phyloP scores from a whole-genome alignment of 2,888 invertebrate species.

The Cantharis nigra region DNA sequence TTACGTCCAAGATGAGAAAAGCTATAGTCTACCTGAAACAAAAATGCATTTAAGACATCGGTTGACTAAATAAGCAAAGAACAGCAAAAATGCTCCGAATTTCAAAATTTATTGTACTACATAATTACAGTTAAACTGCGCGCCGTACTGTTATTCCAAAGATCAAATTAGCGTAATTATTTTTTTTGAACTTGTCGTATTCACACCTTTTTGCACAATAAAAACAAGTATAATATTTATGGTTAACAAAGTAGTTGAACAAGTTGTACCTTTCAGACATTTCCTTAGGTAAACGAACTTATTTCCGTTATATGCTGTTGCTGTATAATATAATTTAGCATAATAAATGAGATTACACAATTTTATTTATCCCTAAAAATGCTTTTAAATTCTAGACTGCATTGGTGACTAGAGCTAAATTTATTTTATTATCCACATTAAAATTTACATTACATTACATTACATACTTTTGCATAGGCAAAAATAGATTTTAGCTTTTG shows the following conservation, averaged over 20 bases:
- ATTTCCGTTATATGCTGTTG: conserved; percentile 11
- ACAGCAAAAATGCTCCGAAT: neutral
- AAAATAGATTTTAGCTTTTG: too few relatives aligned
- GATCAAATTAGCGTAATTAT: neutral
- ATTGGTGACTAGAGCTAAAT: too few relatives aligned
- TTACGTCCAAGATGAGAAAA: conserved; percentile 44
- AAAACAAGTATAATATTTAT: conserved; percentile 11
- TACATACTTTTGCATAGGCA: too few relatives aligned
- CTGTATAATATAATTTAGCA: neutral
- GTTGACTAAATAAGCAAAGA: neutral
- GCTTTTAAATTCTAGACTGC: too few relatives aligned
- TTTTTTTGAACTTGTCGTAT: neutral
- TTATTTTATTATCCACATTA: too few relatives aligned
- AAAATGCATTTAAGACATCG: neutral
- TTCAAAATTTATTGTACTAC: neutral
- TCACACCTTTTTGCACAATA: conserved; percentile 5
- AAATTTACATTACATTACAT: too few relatives aligned
- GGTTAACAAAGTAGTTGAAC: conserved; percentile 11
- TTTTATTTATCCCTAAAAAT: neutral
- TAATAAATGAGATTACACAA: neutral
- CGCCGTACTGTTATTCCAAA: neutral
- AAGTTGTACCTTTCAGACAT: conserved; percentile 7
- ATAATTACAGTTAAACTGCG: neutral
- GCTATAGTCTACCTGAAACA: conserved; percentile 47
- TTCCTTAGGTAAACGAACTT: conserved; percentile 24